These are phyloP conservation scores for Rhipidura dahli DNA, from an alignment of 2,113 vertebrate species.

Conservation along the genomic window DNA sequence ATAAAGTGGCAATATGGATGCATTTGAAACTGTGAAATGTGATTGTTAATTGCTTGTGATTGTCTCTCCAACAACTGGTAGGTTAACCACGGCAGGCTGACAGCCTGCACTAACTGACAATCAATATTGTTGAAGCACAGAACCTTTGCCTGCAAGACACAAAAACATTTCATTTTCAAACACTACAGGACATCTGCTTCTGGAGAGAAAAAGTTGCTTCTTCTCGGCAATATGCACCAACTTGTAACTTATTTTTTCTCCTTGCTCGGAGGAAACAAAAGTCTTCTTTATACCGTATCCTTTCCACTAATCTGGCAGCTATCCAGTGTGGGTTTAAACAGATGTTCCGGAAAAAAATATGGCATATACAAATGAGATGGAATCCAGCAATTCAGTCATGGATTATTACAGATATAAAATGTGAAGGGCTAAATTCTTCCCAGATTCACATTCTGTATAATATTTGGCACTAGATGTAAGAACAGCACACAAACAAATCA, in stretches of 20 bases:
- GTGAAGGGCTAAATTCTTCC: conserved; percentile 52
- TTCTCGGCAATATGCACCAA: conserved; percentile 38
- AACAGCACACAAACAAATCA: conserved; percentile 58
- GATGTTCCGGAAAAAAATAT: conserved; percentile 68
- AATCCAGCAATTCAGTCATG: conserved; percentile 61
- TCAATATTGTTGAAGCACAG: conserved; percentile 59
- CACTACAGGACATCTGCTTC: conserved; percentile 68
- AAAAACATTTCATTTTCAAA: conserved; percentile 67
- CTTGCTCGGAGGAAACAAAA: conserved; percentile 58
- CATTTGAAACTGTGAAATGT: conserved; percentile 57
- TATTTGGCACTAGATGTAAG: conserved; percentile 59
- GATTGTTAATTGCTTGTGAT: conserved; percentile 68
- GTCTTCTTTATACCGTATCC: conserved; percentile 64
- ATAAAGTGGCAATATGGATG: conserved; percentile 66
- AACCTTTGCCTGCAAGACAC: conserved; percentile 66
- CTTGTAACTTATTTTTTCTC: conserved; percentile 60
- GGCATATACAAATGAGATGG: conserved; percentile 62
- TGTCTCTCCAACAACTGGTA: conserved; percentile 65
- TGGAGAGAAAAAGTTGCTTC: conserved; percentile 56
- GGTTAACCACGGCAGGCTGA: conserved; percentile 64
- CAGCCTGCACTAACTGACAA: conserved; percentile 65
- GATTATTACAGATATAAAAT: conserved; percentile 66
- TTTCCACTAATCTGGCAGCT: conserved; percentile 63
- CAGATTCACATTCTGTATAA: conserved; percentile 28
- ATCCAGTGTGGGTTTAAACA: conserved; percentile 65